phyloP scores from a whole-genome alignment of 2,888 invertebrate species.

The Blera fallax region DNA sequence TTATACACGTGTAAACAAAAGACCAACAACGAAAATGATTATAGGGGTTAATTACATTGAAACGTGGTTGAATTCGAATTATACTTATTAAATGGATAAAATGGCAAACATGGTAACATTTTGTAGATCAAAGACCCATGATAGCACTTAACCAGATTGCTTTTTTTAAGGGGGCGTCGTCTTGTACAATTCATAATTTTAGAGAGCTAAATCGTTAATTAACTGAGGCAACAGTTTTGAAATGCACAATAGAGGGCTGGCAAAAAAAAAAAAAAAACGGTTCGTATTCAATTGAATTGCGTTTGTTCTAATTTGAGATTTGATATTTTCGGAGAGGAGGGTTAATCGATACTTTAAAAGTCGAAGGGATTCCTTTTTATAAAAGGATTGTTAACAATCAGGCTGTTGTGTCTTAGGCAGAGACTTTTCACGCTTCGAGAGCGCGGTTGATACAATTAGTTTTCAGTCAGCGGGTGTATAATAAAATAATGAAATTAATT shows the following conservation, averaged over 20 bases:
- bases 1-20: constrained; percentile 9
- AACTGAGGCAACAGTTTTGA: constrained; percentile 10
- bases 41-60: constrained; percentile 25
- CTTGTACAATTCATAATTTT: constrained; percentile 16
- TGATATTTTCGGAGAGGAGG: neutral
- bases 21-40: constrained; percentile 21
- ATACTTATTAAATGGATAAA: constrained; percentile 24
- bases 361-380: neutral
- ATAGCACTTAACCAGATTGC: constrained; percentile 51
- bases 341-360: neutral
- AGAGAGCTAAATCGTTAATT: constrained; percentile 28
- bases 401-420: neutral
- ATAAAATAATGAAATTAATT: too few relatives aligned
- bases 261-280: neutral
- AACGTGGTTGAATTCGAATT: neutral
- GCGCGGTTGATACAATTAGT: neutral
- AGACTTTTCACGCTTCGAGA: neutral
- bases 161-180: neutral
- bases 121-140: constrained; percentile 31
- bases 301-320: neutral
- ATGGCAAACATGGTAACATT: constrained; percentile 21
- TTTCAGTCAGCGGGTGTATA: neutral
- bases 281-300: neutral
- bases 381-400: neutral
- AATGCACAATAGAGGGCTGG: constrained; percentile 2